Evolutionary conservation across 2,113 vertebrate genomes (phyloP).

Genomic region (Cranoglanis bouderius): DNA sequence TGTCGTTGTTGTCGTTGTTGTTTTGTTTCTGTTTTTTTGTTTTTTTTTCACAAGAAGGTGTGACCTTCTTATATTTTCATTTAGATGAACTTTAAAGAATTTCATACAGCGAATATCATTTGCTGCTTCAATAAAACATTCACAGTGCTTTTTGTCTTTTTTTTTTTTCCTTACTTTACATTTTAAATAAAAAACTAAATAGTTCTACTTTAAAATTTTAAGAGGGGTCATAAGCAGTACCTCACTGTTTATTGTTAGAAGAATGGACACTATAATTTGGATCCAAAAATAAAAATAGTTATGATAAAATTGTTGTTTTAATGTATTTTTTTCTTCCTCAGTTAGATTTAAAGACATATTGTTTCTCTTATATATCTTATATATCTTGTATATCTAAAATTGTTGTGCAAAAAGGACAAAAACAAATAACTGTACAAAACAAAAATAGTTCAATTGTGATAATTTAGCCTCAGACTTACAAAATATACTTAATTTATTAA

Average conservation of each 20-base stretch:
- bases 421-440: not conserved
- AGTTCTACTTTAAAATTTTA: not conserved
- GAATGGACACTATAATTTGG: not conserved
- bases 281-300: not conserved
- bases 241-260: not conserved
- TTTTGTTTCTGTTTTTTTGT: not conserved
- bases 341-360: not conserved
- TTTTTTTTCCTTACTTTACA: not conserved
- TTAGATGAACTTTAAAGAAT: conserved; percentile 33
- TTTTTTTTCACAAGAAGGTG: not conserved
- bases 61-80: conserved; percentile 40
- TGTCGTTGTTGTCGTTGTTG: no score
- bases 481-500: not conserved
- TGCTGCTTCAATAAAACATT: conserved; percentile 53
- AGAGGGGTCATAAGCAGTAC: not conserved
- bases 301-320: not conserved
- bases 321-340: not conserved
- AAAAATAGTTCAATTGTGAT: not conserved
- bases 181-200: not conserved
- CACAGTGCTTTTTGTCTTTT: not conserved
- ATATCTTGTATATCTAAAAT: no score
- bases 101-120: conserved; percentile 26
- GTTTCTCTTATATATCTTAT: not conserved
- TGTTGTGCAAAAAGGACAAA: not conserved
- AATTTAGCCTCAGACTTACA: not conserved